These are phyloP conservation scores for Phymatocera aterrima DNA, from an alignment of 2,888 invertebrate genomes.

Conservation along the genomic window DNA sequence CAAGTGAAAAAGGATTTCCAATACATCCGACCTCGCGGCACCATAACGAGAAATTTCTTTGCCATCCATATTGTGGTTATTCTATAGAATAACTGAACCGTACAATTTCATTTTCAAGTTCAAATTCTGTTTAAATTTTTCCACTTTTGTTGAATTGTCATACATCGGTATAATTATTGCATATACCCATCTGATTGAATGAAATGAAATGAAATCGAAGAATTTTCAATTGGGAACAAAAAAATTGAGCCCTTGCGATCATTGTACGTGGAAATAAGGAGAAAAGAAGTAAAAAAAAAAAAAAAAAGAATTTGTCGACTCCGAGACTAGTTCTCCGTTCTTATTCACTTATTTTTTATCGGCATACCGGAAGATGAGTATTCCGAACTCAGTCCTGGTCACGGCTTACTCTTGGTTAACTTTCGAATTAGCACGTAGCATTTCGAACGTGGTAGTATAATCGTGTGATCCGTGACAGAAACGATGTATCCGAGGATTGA, in stretches of 20 bases:
- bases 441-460: background rate
- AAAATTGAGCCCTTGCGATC: too few relatives aligned
- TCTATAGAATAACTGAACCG: background rate
- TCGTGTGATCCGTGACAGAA: constrained; percentile 7
- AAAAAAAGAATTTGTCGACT: background rate
- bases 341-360: background rate
- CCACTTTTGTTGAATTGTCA: too few relatives aligned
- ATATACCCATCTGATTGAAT: too few relatives aligned
- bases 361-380: background rate
- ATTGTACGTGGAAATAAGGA: too few relatives aligned
- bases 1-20: constrained; percentile 42
- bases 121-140: too few relatives aligned
- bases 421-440: background rate
- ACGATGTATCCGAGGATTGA: background rate
- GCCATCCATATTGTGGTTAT: background rate
- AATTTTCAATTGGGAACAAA: background rate
- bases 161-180: too few relatives aligned
- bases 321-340: background rate
- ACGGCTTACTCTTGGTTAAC: background rate
- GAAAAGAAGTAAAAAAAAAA: background rate
- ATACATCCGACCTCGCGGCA: constrained; percentile 1
- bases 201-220: background rate
- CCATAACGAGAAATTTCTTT: constrained; percentile 23
- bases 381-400: background rate
- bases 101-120: background rate